Evolutionary conservation across 30 jellyfish, hydroid and myxozoan species (phyloP), one percentile per base, ranked within the genome.

Genomic region (Chironex yamaguchii): DNA sequence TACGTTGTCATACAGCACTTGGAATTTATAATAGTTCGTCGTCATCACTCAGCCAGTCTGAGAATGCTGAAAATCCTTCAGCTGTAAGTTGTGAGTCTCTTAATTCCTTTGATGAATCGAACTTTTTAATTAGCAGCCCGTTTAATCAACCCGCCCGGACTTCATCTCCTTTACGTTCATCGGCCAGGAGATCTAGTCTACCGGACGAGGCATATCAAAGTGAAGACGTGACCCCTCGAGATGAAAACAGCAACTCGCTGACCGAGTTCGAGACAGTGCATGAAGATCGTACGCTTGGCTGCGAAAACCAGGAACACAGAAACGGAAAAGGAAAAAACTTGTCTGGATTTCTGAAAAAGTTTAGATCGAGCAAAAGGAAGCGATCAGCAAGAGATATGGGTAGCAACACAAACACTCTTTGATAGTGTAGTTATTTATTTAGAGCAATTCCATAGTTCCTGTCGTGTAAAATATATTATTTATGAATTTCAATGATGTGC

Each of bases 1-100:
- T 85, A 81, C 83, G 97, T 29, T 84, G 91, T n/a, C 97, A 90
- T 53, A 90, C 97, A 20, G 97, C 97, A 1, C 85, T 90, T 3
- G 97, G 97, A 29, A 90, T 90, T 34, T 82, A 93, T 84, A 71
- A 87, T 36, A 70, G 92, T 1, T 85, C 97, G 17, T 90, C 95
- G 1, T 90, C 95, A 4, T 52, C 80, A 12, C 79, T 86, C 33
- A 86, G 90, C 67, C 90, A 86, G 64, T 42, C 58, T 9, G 96
- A 86, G 32, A 51, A 86, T 86, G 72, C 27, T 28, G 96, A 86
- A 35, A 51, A 86, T 86, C 71, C 27, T 28, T 73, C 80, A 23
- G 90, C 85, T 26, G 96, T 63, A 2, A 71, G 89, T 2, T 83
- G 62, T 25, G 96, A 86, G 25, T 76, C 87, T 9, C 80, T 65